These are phyloP conservation scores for Halichoerus grypus DNA, from an alignment of 2,113 vertebrate genomes.

Conservation along the genomic window DNA sequence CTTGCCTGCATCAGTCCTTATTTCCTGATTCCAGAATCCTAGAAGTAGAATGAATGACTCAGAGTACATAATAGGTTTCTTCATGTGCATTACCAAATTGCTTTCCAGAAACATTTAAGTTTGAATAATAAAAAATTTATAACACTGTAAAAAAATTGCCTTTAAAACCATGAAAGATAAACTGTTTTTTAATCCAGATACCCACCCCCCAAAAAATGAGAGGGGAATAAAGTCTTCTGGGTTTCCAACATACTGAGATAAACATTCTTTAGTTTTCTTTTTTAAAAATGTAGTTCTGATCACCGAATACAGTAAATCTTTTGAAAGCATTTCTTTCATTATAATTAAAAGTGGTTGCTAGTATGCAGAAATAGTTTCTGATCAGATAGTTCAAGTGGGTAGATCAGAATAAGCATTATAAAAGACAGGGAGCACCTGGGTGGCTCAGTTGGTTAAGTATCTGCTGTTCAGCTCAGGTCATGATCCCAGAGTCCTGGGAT, in stretches of 20 bases:
- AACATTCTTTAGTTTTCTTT: background rate
- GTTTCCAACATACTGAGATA: background rate
- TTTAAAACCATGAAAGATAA: constrained; percentile 27
- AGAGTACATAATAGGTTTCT: background rate
- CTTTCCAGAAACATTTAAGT: constrained; percentile 25
- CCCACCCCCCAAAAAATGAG: background rate
- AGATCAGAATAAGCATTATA: background rate
- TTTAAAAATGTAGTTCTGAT: background rate
- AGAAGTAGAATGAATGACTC: constrained; percentile 12
- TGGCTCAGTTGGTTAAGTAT: background rate
- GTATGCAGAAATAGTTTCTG: constrained; percentile 23
- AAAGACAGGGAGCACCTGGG: background rate
- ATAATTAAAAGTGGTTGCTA: background rate
- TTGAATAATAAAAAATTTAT: background rate
- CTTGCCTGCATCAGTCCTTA: background rate
- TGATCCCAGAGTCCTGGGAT: no score
- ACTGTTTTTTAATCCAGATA: background rate
- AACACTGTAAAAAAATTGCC: background rate
- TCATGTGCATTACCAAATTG: background rate
- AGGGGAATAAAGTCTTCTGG: background rate
- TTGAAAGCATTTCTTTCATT: constrained; percentile 25
- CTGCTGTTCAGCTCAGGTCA: no score
- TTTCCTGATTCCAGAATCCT: constrained; percentile 7
- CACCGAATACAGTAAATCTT: background rate
- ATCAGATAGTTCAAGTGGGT: background rate